Evolutionary conservation across 2,888 invertebrate species (phyloP).

Genomic region (Sinhomidia bicolor): DNA sequence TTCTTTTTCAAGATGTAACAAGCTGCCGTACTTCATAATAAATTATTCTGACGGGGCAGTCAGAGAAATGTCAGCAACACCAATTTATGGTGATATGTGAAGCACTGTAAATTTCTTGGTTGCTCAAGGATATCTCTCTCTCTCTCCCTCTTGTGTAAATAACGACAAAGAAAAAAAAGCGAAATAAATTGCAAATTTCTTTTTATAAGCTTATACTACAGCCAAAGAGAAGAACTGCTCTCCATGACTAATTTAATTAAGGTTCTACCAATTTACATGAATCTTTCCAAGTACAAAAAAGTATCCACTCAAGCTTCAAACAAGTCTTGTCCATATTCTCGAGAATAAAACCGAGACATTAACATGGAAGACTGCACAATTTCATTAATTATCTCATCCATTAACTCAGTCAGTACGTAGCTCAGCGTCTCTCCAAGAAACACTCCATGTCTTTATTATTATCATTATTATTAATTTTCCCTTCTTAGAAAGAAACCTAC

Average conservation of each 20-base stretch:
- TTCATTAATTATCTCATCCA: conserved; percentile 36
- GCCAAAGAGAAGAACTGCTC: neutral
- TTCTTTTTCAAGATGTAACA: no score
- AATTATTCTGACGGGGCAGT: no score
- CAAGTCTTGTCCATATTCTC: neutral
- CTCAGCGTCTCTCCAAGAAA: neutral
- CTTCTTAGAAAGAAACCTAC: no score
- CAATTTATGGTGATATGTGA: no score
- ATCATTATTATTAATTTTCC: no score
- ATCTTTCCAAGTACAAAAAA: neutral
- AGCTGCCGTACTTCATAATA: no score
- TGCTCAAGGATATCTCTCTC: neutral
- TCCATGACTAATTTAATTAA: neutral
- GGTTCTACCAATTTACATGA: neutral
- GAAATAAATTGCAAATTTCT: neutral
- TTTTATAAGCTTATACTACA: neutral
- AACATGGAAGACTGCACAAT: conserved; percentile 18
- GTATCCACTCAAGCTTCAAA: neutral
- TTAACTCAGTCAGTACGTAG: neutral
- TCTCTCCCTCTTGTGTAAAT: neutral
- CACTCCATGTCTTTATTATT: no score
- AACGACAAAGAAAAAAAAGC: neutral
- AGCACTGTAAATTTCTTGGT: neutral
- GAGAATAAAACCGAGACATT: neutral
- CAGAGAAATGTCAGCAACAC: no score